Percentiles rank a stretch among this genome's conserved stretches.
These are phyloP conservation scores for Cettia cetti DNA, from an alignment of 2,113 vertebrate species.

Conservation along the genomic window DNA sequence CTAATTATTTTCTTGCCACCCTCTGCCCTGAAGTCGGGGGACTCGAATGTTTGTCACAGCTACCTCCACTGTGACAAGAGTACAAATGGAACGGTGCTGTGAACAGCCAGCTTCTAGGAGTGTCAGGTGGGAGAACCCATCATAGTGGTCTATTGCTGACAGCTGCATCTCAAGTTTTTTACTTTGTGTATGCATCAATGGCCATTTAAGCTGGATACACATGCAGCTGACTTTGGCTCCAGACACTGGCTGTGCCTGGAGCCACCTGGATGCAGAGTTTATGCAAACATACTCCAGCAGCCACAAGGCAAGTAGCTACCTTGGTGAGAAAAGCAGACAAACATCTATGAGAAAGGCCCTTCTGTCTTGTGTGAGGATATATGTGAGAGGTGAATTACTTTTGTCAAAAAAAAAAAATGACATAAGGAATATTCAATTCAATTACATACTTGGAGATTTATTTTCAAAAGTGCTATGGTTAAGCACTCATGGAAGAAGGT, in stretches of 20 bases:
- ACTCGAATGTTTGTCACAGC: background rate
- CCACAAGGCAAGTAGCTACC: background rate
- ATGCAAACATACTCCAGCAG: background rate
- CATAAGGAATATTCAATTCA: background rate
- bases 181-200: background rate
- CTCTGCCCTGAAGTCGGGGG: background rate
- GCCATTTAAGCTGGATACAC: background rate
- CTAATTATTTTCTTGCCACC: background rate
- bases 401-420: background rate
- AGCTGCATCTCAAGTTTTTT: background rate
- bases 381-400: background rate
- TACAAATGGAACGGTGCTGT: background rate
- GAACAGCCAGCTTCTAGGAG: background rate
- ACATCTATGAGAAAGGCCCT: background rate
- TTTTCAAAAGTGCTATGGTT: background rate
- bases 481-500: background rate
- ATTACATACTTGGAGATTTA: background rate
- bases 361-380: background rate
- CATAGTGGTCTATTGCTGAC: background rate
- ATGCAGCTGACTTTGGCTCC: background rate
- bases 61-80: background rate
- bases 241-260: background rate
- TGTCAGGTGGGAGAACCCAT: background rate
- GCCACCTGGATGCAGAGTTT: background rate
- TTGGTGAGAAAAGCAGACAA: background rate